Percentiles rank a stretch among this genome's conserved stretches.
Evolutionary conservation across 2,797 vertebrate species (phyloP).

Genomic region (Capromys pilorides): DNA sequence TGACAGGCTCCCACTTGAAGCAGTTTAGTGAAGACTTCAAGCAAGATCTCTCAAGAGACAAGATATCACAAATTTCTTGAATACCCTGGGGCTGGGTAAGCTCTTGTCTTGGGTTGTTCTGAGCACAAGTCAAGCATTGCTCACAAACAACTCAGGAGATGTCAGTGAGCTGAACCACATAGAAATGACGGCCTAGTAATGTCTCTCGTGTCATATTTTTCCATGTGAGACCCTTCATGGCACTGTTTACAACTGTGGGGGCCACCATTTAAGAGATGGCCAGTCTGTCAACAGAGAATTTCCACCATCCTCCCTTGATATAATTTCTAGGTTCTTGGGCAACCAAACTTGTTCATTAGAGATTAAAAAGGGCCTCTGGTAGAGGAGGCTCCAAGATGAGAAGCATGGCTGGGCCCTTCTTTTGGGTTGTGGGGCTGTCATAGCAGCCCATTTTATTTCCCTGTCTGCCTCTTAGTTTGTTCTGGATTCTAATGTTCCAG

Average conservation of each 20-base stretch:
- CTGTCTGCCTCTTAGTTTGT: not conserved
- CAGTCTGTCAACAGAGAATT: not conserved
- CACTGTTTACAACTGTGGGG: not conserved
- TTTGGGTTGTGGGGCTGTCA: not conserved
- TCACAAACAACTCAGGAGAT: not conserved
- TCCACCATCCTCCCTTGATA: not conserved
- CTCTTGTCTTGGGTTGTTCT: not conserved
- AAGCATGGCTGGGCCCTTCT: not conserved
- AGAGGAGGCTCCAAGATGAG: not conserved
- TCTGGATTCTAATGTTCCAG: not conserved
- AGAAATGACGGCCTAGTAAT: not conserved
- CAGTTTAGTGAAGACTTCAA: not conserved
- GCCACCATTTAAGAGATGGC: not conserved
- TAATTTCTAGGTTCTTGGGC: not conserved
- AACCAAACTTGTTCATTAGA: not conserved
- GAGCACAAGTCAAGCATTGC: not conserved
- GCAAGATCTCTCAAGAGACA: not conserved
- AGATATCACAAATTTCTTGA: not conserved
- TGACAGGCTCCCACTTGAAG: not conserved
- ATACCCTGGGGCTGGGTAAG: not conserved
- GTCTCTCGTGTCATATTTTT: not conserved
- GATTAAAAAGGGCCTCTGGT: not conserved
- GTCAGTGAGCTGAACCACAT: not conserved
- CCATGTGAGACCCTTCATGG: not conserved
- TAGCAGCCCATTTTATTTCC: not conserved